Evolutionary conservation across 2,113 vertebrate species (phyloP).

Genomic region (Hucho hucho): DNA sequence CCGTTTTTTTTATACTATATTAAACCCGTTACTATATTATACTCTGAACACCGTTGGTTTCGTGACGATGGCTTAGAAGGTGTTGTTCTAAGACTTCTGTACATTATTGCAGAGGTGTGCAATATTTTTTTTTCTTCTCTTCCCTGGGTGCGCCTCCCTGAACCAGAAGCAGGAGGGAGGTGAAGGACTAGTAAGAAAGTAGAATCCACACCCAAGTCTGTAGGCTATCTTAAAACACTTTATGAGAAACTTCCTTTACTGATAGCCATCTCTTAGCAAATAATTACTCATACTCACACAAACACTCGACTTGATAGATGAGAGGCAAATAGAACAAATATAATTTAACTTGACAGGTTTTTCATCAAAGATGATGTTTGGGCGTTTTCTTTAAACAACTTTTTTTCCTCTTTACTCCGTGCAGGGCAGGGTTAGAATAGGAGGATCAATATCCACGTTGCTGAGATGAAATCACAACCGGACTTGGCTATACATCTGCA

Average conservation of each 20-base stretch:
- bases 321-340: too few relatives aligned
- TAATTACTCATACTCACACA: background rate
- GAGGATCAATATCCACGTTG: conserved; percentile 13
- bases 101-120: conserved; percentile 3
- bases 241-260: conserved; percentile 35
- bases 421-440: background rate
- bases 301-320: too few relatives aligned
- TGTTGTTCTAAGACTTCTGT: background rate
- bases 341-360: too few relatives aligned
- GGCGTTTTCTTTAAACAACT: background rate
- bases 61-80: background rate
- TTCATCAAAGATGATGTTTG: too few relatives aligned
- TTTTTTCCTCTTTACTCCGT: background rate
- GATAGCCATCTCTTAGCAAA: conserved; percentile 7
- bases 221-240: conserved; percentile 16
- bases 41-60: background rate
- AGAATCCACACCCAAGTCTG: conserved; percentile 68
- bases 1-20: background rate
- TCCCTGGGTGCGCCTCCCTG: conserved; percentile 62
- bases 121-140: conserved; percentile 2
- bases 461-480: background rate
- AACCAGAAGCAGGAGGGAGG: conserved; percentile 9
- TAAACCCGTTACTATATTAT: background rate
- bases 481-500: background rate
- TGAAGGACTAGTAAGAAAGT: conserved; percentile 41